Conservation (phyloP, 2,113 vertebrate species). For the Brachyhypopomus occidentalis region DNA sequence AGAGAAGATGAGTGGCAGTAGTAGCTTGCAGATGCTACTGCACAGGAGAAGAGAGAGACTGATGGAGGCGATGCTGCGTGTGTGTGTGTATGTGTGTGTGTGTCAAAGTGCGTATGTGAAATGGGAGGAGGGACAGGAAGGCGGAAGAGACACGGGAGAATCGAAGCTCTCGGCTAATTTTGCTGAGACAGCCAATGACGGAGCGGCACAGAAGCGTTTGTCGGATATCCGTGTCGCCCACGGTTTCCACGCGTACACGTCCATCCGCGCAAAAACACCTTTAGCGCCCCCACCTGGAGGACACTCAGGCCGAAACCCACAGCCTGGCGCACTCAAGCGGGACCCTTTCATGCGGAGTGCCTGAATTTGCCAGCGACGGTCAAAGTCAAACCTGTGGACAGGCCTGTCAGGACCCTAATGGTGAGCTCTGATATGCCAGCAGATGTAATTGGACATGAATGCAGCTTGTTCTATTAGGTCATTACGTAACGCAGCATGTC, state of each 20-base stretch:
- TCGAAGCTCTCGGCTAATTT: slow-evolving; percentile 48
- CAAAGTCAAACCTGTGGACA: neutral
- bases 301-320: slow-evolving; percentile 35
- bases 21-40: slow-evolving; percentile 2
- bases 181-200: slow-evolving; percentile 31
- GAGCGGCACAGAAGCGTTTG: slow-evolving; percentile 38
- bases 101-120: neutral
- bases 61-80: neutral
- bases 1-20: slow-evolving; percentile 13
- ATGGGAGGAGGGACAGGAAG: neutral
- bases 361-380: no score
- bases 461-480: neutral
- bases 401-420: neutral
- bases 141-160: slow-evolving; percentile 19
- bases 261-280: slow-evolving; percentile 29
- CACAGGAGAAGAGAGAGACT: neutral
- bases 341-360: no score
- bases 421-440: neutral
- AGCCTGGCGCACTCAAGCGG: neutral
- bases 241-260: slow-evolving; percentile 23
- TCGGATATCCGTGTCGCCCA: slow-evolving; percentile 7
- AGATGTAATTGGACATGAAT: no score
- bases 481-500: neutral
- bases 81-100: neutral
- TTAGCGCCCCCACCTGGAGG: slow-evolving; percentile 41